phyloP scores from a whole-genome alignment of 2,113 vertebrate species.

The Sylvilagus bachmani region DNA sequence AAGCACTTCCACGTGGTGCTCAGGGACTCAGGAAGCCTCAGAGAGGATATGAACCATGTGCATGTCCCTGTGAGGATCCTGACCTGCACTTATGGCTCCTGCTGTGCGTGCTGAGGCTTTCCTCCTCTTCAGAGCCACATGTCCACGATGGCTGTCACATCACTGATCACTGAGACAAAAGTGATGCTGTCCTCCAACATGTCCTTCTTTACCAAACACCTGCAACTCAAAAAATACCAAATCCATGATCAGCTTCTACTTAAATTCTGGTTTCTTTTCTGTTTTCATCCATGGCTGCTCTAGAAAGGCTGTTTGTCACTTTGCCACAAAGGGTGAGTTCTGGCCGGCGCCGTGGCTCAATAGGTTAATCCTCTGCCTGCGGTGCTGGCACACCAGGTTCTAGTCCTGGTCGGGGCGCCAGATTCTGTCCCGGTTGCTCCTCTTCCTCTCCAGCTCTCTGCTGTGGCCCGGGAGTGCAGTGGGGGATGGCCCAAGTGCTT shows the following conservation, averaged over 20 bases:
- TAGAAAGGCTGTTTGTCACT: not conserved
- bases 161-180: not conserved
- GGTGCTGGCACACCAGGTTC: too few species aligned
- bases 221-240: not conserved
- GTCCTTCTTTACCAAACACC: not conserved
- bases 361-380: too few species aligned
- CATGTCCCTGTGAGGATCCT: not conserved
- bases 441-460: too few species aligned
- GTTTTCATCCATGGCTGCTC: not conserved
- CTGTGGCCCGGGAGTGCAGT: too few species aligned
- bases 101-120: not conserved
- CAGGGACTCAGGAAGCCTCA: not conserved
- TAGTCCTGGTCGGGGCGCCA: too few species aligned
- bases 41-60: not conserved
- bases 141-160: not conserved
- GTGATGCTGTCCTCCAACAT: not conserved
- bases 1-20: not conserved
- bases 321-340: not conserved
- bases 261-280: not conserved
- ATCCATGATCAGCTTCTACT: not conserved
- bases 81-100: not conserved
- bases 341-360: too few species aligned
- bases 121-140: not conserved
- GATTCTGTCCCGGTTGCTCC: too few species aligned
- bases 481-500: too few species aligned